A percentile compares a stretch with the other conserved stretches of the same genome.
phyloP scores from a whole-genome alignment of 2,797 vertebrate genomes.

The Tamandua tetradactyla region DNA sequence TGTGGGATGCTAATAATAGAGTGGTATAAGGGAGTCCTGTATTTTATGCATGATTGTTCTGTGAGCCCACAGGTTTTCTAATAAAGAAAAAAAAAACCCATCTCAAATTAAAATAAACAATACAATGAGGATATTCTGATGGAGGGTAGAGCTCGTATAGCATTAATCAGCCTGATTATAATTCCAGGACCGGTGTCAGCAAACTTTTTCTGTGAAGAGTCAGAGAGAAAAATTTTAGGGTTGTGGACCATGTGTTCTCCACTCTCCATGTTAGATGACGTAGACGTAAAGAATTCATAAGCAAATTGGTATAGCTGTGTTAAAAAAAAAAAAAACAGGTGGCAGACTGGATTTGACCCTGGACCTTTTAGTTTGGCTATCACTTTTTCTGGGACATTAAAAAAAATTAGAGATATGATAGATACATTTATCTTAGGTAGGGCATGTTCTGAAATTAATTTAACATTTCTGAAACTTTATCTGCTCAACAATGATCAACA shows the following conservation, averaged over 20 bases:
- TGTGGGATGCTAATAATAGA: too few relatives aligned
- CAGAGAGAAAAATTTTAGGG: neutral
- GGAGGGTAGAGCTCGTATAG: neutral
- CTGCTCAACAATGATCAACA: neutral
- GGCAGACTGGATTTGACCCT: neutral
- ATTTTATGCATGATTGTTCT: too few relatives aligned
- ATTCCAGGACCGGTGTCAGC: slow-evolving; percentile 9
- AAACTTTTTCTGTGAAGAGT: neutral
- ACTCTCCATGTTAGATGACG: neutral
- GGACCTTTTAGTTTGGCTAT: neutral
- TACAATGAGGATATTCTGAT: neutral
- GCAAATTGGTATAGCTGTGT: neutral
- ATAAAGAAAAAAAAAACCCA: too few relatives aligned
- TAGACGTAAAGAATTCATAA: neutral
- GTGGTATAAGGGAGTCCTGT: too few relatives aligned
- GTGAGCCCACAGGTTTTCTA: too few relatives aligned
- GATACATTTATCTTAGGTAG: neutral
- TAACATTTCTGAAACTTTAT: neutral
- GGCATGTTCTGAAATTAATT: neutral
- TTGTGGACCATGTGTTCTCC: neutral
- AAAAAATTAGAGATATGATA: neutral
- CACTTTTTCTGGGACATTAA: neutral
- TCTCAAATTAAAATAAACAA: too few relatives aligned
- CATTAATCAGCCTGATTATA: neutral
- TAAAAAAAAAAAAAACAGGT: neutral